A percentile compares a stretch with the other conserved stretches of the same genome.
phyloP scores from a whole-genome alignment of 2,797 vertebrate genomes.

The Schizopygopsis pylzovi region DNA sequence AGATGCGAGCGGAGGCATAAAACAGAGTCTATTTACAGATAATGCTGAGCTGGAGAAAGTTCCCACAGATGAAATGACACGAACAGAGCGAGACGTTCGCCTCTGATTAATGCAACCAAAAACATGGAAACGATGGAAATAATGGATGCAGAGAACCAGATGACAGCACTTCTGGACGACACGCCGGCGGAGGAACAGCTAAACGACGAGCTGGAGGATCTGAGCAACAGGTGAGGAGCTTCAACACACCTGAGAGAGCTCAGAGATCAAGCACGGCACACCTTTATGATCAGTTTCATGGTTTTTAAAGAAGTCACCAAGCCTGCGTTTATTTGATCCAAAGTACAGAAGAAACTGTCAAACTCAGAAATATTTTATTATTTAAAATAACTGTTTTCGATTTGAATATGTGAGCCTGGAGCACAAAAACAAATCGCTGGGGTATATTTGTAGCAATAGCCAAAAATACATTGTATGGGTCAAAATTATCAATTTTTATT shows the following conservation, averaged over 20 bases:
- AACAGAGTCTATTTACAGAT: slow-evolving; percentile 81
- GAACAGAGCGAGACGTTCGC: slow-evolving; percentile 57
- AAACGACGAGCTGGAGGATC: slow-evolving; percentile 71
- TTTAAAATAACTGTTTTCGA: no score
- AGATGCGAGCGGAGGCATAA: slow-evolving; percentile 53
- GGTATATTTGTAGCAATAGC: no score
- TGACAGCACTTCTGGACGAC: slow-evolving; percentile 47
- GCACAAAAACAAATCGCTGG: no score
- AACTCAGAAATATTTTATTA: no score
- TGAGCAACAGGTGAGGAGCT: slow-evolving; percentile 74
- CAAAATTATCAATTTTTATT: no score
- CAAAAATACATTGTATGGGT: no score
- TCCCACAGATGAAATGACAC: slow-evolving; percentile 61
- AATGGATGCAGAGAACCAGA: slow-evolving; percentile 52
- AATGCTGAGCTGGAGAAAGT: slow-evolving; percentile 76
- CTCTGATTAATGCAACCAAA: slow-evolving; percentile 22
- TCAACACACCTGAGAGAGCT: neutral
- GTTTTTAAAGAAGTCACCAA: no score
- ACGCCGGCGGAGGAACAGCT: slow-evolving; percentile 33
- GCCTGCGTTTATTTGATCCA: no score
- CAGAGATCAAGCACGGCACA: neutral
- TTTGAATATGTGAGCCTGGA: no score
- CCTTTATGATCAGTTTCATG: no score
- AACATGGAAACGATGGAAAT: slow-evolving; percentile 53
- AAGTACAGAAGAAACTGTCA: no score